These are phyloP conservation scores for Xanthia icteritia DNA, from an alignment of 2,888 invertebrate genomes.

Conservation along the genomic window DNA sequence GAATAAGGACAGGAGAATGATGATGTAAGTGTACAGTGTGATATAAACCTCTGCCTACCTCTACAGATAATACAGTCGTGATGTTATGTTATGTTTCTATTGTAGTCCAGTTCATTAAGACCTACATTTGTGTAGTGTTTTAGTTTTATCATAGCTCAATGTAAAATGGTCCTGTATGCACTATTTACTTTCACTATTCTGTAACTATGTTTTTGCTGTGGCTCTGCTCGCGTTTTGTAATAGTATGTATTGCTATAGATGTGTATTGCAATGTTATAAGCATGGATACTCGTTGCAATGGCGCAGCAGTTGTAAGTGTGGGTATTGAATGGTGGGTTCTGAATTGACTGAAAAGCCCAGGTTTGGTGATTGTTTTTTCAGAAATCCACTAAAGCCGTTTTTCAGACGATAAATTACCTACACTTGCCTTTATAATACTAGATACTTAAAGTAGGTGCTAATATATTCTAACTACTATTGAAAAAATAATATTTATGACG, in stretches of 20 bases:
- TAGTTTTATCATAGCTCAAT: conserved; percentile 12
- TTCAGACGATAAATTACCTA: neutral
- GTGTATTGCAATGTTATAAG: conserved; percentile 11
- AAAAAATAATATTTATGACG: neutral
- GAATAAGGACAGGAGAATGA: too few relatives aligned
- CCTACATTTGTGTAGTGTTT: neutral
- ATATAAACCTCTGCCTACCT: neutral
- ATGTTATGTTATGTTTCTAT: neutral
- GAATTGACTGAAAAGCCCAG: neutral
- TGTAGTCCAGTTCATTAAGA: neutral
- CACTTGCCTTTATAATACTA: neutral
- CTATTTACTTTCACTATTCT: conserved; percentile 53
- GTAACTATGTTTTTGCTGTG: conserved; percentile 47
- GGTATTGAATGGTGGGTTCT: neutral
- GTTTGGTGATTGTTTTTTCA: neutral
- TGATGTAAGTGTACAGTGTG: too few relatives aligned
- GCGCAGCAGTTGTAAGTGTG: neutral
- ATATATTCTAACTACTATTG: neutral
- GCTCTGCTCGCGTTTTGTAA: conserved; percentile 45
- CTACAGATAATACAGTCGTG: neutral
- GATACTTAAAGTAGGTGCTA: neutral
- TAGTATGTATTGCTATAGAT: conserved; percentile 6
- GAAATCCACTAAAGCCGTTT: neutral
- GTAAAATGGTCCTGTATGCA: conserved; percentile 13
- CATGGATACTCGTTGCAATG: neutral